Evolutionary conservation across 2,888 invertebrate species (phyloP).

Genomic region (Alloplasta piceator): DNA sequence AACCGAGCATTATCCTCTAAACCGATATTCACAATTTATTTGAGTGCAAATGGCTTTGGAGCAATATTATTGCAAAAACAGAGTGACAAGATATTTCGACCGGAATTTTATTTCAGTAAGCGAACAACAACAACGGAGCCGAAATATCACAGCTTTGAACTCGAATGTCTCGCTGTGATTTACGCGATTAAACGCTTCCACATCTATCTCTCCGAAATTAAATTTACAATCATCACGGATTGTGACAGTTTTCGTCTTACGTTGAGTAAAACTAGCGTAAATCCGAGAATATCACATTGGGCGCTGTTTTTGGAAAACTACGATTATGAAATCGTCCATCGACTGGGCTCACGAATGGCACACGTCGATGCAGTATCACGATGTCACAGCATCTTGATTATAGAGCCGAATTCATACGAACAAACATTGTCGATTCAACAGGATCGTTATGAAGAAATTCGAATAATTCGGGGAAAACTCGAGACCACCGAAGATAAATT

Average conservation of each 20-base stretch:
- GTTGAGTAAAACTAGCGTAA: slow-evolving; percentile 64
- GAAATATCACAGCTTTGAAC: slow-evolving; percentile 75
- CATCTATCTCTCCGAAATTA: no score
- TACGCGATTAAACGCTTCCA: slow-evolving; percentile 71
- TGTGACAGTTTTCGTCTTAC: slow-evolving; percentile 67
- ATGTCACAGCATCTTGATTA: slow-evolving; percentile 52
- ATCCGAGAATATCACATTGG: slow-evolving; percentile 66
- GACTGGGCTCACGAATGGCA: slow-evolving; percentile 57
- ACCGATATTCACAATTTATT: slow-evolving; percentile 1
- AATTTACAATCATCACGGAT: no score
- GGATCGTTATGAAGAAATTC: slow-evolving; percentile 54
- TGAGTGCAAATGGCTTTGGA: slow-evolving; percentile 47
- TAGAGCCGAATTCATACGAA: slow-evolving; percentile 62
- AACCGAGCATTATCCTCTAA: background rate
- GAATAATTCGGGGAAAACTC: slow-evolving; percentile 54
- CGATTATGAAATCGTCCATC: slow-evolving; percentile 60
- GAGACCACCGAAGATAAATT: slow-evolving; percentile 58
- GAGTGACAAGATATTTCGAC: slow-evolving; percentile 55
- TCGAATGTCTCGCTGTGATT: slow-evolving; percentile 69
- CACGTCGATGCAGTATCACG: slow-evolving; percentile 66
- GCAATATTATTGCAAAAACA: slow-evolving; percentile 70
- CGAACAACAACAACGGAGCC: slow-evolving; percentile 70
- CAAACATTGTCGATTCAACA: slow-evolving; percentile 62
- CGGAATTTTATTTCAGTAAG: no score
- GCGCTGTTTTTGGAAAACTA: slow-evolving; percentile 61